Percentiles rank a stretch among this genome's conserved stretches.
Conservation (phyloP, 2,888 invertebrate genomes). For the Pachycephus smyrnensis region DNA sequence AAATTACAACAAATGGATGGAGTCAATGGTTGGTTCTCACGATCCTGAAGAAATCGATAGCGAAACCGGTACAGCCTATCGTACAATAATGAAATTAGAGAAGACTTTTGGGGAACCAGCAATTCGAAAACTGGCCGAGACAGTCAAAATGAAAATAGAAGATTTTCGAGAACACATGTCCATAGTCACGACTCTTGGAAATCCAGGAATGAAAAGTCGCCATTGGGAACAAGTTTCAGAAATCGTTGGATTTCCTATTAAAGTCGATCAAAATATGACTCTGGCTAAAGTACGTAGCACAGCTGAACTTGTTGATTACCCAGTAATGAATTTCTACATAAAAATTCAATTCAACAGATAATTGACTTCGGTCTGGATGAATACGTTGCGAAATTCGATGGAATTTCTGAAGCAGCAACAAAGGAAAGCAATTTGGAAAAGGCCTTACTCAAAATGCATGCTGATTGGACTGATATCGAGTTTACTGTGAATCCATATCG, state of each 20-base stretch:
- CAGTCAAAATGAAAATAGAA: conserved; percentile 81
- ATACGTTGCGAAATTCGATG: conserved; percentile 89
- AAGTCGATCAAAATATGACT: conserved; percentile 84
- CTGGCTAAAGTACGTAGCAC: conserved; percentile 76
- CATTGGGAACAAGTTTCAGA: conserved; percentile 97
- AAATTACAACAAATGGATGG: conserved; percentile 89
- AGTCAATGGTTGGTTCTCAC: conserved; percentile 78
- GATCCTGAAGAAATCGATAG: conserved; percentile 91
- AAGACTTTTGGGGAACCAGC: conserved; percentile 82
- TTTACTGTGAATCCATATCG: conserved; percentile 81
- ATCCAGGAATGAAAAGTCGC: conserved; percentile 91
- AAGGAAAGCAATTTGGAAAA: conserved; percentile 95
- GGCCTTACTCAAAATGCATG: conserved; percentile 88
- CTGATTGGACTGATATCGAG: conserved; percentile 87
- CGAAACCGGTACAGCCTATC: conserved; percentile 77
- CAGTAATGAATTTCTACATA: not conserved
- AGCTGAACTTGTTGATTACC: not conserved
- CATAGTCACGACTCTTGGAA: conserved; percentile 92
- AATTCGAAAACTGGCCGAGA: conserved; percentile 78
- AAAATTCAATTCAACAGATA: conserved; percentile 53
- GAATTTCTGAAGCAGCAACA: conserved; percentile 93
- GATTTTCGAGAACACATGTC: conserved; percentile 90
- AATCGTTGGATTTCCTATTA: conserved; percentile 92
- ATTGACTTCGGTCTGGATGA: conserved; percentile 91
- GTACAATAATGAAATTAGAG: conserved; percentile 88